Evolutionary conservation across 2,797 vertebrate genomes (phyloP), one percentile per base, ranked within the genome.

Genomic region (Etheostoma nigrum): DNA sequence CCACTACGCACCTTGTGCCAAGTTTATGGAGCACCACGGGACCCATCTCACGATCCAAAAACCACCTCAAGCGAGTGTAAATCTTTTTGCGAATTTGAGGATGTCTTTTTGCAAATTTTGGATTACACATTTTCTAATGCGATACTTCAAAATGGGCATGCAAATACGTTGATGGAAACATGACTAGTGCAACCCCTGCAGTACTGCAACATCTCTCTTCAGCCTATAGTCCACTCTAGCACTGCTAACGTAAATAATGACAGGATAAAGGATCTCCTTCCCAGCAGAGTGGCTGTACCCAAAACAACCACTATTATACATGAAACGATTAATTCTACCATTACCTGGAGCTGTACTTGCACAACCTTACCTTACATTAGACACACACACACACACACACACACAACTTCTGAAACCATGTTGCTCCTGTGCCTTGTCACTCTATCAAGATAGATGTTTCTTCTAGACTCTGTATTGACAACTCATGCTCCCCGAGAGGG

Each of bases 391-490:
- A 54, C 60, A 36, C 33, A 33, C 33, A 33, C 30, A 30, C 44
- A 52, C 36, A 54, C 60, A 36, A 63, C 65, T 48, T 69, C 61
- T 63, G 70, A 82, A 74, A 42, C 55, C 62, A 25, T 52, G 76
- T 82, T n/a, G 59, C 54, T 68, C 33, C 4, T 30, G 18, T 14
- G 18, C 61, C 23, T 25, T 42, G 44, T 65, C 70, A 47, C 69
- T 60, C 72, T 45, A 64, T 55, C 70, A 36, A 63, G 74, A 82
- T 0, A 14, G 72, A 88, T 55, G 72, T 57, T 69, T 68, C 63
- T 57, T 14, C 64, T 6, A 27, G 73, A 75, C 76, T 64, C 65
- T 55, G 61, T 68, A 81, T 72, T 88, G 82, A 81, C 79, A 78
- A 40, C 72, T 54, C 12, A 4, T 10, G 57, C 76, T 79, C 74